These are phyloP conservation scores for Melitaea cinxia DNA, from an alignment of 1,140 invertebrate species.

Conservation along the genomic window DNA sequence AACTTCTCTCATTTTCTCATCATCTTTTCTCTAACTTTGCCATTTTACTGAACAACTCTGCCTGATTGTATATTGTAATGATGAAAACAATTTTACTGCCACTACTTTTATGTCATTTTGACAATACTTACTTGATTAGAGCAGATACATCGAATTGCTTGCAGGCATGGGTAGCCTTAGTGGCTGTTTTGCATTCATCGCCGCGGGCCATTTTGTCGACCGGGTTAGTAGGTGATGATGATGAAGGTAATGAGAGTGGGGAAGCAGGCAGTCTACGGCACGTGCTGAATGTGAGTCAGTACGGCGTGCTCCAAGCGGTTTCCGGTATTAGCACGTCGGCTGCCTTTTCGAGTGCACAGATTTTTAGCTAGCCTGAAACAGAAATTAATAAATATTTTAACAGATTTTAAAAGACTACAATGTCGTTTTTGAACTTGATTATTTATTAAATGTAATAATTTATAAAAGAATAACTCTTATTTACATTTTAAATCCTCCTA, in stretches of 20 bases:
- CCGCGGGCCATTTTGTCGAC: slow-evolving; percentile 70
- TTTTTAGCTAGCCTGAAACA: slow-evolving; percentile 87
- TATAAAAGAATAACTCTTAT: no score
- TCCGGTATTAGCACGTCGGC: slow-evolving; percentile 88
- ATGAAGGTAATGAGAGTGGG: slow-evolving; percentile 39
- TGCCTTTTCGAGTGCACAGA: slow-evolving; percentile 87
- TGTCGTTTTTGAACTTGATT: no score
- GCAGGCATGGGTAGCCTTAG: slow-evolving; percentile 64
- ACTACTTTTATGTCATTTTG: no score
- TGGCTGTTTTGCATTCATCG: slow-evolving; percentile 72
- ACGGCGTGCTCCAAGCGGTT: slow-evolving; percentile 90
- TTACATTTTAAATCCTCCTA: no score
- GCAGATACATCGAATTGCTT: slow-evolving; percentile 65
- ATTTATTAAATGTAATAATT: no score
- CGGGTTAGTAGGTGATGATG: slow-evolving; percentile 54
- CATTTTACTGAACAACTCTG: no score
- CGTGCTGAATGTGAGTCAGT: slow-evolving; percentile 90
- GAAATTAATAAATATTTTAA: not conserved
- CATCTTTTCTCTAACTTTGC: no score
- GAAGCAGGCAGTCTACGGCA: slow-evolving; percentile 84
- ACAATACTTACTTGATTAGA: slow-evolving; percentile 60
- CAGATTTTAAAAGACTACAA: no score
- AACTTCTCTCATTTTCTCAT: no score
- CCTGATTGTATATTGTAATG: no score
- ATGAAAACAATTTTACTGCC: no score